phyloP scores from a whole-genome alignment of 2,113 vertebrate genomes.

The Phocoena sinus region DNA sequence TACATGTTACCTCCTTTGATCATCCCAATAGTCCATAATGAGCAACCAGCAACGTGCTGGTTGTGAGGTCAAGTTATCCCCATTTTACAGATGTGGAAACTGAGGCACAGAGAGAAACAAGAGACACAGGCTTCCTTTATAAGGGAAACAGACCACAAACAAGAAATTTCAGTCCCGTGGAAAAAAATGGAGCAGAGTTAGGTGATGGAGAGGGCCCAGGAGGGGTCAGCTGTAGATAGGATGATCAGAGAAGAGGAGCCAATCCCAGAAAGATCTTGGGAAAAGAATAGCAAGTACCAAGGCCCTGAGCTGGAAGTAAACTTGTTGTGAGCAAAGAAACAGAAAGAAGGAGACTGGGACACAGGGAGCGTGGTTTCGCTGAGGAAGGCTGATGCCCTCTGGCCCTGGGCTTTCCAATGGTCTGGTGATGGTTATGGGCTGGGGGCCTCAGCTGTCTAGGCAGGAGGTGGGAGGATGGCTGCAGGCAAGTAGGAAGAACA shows the following conservation, averaged over 20 bases:
- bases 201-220: background rate
- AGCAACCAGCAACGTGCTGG: too few species aligned
- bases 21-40: too few species aligned
- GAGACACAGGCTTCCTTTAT: background rate
- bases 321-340: background rate
- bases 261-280: background rate
- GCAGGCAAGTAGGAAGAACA: background rate
- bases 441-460: background rate
- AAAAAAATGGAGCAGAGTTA: too few species aligned
- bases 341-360: background rate
- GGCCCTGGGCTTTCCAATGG: background rate
- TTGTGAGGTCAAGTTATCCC: background rate
- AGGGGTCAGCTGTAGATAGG: accelerated
- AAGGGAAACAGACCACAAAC: background rate
- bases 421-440: background rate
- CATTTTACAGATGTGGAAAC: conserved; percentile 2
- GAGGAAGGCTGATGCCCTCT: background rate
- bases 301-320: background rate
- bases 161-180: background rate
- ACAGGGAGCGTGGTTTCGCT: background rate
- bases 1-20: background rate
- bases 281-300: background rate
- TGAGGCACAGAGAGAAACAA: background rate
- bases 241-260: too few species aligned
- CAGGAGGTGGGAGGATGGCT: accelerated